Base-by-base conservation (phyloP, 2,888 invertebrate genomes). In the Hypolimnas misippus region DNA sequence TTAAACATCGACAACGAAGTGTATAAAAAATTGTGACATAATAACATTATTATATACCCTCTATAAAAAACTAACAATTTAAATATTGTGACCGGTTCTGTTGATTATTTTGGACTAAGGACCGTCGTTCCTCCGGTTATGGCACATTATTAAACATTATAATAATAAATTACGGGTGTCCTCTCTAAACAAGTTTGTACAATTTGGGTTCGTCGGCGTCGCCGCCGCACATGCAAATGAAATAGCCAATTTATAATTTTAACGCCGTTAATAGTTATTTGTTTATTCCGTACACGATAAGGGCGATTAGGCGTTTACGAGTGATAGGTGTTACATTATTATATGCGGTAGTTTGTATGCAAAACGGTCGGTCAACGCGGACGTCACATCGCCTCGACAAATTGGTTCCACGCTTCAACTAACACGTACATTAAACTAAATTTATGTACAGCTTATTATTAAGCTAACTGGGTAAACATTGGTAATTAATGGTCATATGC, bases 171-270 rank as follows among this genome's bases (percentile, higher is more conserved):
- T 80, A 81, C 54, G 54, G 76, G 76, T 72, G 75, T 77, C 84
- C 81, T 83, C 78, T 79, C 80, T 79, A 87, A 87, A 86, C 84
- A 84, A 72, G 78, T 76, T 79, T 73, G 73, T 73, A 67, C 67
- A 72, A 70, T 73, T 73, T 69, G 68, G 62, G 49, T 73, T 69
- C 71, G 40, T 31, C 86, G 83, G 84, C 79, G 83, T 86, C 16
- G 68, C 57, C 52, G 69, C 69, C 70, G 72, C 71, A 73, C 73
- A 75, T 76, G 74, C 70, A 78, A 77, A 79, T 77, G 82, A 82
- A 44, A 54, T 57, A 51, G 86, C 77, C 85, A 83, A 86, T 84
- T 87, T 84, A 84, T 86, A 86, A 89, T 82, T 83, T 85, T 84
- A 81, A 83, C 84, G 74, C 79, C 73, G 76, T 77, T 82, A 84